These are phyloP conservation scores for Volucella bombylans DNA, from an alignment of 2,888 invertebrate species.

Conservation along the genomic window DNA sequence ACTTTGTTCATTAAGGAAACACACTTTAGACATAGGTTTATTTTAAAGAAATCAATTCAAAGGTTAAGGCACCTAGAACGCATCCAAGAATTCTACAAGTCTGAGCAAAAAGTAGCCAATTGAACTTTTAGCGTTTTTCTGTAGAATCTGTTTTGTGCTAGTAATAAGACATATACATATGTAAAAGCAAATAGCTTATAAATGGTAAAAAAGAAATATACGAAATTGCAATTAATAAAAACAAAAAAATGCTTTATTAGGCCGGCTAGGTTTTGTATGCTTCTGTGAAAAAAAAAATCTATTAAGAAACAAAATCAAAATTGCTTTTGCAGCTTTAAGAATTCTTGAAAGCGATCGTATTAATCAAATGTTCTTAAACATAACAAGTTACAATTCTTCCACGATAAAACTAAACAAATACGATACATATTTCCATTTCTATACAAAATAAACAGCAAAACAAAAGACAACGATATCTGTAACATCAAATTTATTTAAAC, in stretches of 20 bases:
- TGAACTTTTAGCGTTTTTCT: no score
- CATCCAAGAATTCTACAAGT: constrained; percentile 25
- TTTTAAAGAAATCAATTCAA: constrained; percentile 12
- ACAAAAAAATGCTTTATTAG: neutral
- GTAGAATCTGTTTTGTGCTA: neutral
- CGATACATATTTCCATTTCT: constrained; percentile 17
- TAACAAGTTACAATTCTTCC: constrained; percentile 26
- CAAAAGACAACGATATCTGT: constrained; percentile 55
- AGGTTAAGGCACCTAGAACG: neutral
- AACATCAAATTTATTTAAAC: constrained; percentile 12
- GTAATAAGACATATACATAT: no score
- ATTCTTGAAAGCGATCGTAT: constrained; percentile 36
- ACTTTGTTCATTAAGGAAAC: neutral
- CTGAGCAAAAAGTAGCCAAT: neutral
- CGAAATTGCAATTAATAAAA: neutral
- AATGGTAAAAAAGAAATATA: neutral
- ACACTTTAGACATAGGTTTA: constrained; percentile 13
- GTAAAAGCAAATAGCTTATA: constrained; percentile 1
- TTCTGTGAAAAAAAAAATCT: neutral
- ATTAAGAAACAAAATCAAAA: constrained; percentile 9
- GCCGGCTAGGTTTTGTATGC: no score
- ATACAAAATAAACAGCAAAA: constrained; percentile 22
- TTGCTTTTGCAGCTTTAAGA: neutral
- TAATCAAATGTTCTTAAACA: constrained; percentile 11
- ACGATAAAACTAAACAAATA: constrained; percentile 6